phyloP scores from a whole-genome alignment of 1,140 invertebrate species.

The Drosophila virilis region DNA sequence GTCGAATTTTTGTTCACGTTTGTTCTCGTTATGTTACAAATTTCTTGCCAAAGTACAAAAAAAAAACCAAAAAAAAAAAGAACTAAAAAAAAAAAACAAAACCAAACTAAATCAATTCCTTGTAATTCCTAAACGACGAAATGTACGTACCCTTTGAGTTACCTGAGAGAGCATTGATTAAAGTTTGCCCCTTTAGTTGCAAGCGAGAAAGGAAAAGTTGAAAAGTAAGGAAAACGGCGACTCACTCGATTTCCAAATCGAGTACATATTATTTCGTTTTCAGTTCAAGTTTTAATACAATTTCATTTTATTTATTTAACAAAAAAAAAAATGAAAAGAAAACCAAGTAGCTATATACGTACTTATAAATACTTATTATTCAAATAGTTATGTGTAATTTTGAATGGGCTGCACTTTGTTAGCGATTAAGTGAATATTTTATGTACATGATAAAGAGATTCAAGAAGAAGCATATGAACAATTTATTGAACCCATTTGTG shows the following conservation, averaged over 20 bases:
- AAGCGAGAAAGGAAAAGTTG: slow-evolving; percentile 15
- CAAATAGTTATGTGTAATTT: slow-evolving; percentile 24
- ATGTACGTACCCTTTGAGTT: slow-evolving; percentile 58
- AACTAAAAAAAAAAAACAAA: slow-evolving; percentile 19
- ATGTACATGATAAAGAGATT: slow-evolving; percentile 36
- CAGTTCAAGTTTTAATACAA: slow-evolving; percentile 24
- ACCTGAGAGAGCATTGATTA: slow-evolving; percentile 50
- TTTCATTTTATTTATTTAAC: slow-evolving; percentile 26
- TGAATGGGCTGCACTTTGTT: slow-evolving; percentile 52
- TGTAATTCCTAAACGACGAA: slow-evolving; percentile 69
- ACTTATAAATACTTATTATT: slow-evolving; percentile 11
- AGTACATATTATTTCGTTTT: slow-evolving; percentile 40
- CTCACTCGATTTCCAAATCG: slow-evolving; percentile 12
- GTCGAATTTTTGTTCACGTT: slow-evolving; percentile 82
- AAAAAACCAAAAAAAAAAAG: slow-evolving; percentile 29
- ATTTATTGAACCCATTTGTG: slow-evolving; percentile 36
- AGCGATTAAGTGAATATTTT: slow-evolving; percentile 41
- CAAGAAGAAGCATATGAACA: slow-evolving; percentile 51
- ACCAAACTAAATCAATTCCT: slow-evolving; percentile 74
- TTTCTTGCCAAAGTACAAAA: slow-evolving; percentile 81
- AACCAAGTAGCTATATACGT: slow-evolving; percentile 12
- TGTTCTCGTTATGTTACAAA: slow-evolving; percentile 80
- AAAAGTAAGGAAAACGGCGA: slow-evolving; percentile 22
- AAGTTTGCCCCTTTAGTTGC: slow-evolving; percentile 31
- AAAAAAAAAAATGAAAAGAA: slow-evolving; percentile 5